Conservation (phyloP, 37 sponge, comb jelly and placozoan genomes). For the Geodia barretti region DNA sequence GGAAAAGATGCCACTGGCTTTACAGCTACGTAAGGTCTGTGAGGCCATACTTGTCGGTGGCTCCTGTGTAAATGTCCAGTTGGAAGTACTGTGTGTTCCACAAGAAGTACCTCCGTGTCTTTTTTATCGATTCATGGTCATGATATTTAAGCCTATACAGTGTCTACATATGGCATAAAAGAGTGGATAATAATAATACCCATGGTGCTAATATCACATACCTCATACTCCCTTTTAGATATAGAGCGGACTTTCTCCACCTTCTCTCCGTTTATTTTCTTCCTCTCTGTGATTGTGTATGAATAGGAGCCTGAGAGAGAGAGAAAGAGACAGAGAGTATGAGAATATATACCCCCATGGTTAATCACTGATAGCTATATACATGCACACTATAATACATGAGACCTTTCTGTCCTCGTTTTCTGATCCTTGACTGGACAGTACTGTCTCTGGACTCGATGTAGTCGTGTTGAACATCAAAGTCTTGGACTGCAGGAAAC, state of each 20-base stretch:
- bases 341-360: too few species aligned
- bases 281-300: constrained; percentile 70
- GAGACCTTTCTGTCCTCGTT: constrained; percentile 76
- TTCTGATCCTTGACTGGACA: constrained; percentile 57
- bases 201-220: neutral
- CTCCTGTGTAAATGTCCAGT: constrained; percentile 69
- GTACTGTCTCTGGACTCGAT: constrained; percentile 29
- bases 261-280: constrained; percentile 27
- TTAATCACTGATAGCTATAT: too few species aligned
- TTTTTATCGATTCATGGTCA: constrained; percentile 50
- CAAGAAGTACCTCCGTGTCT: constrained; percentile 68
- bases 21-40: neutral
- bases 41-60: neutral
- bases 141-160: constrained; percentile 47
- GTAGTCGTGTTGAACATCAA: constrained; percentile 83
- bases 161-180: constrained; percentile 7
- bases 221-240: neutral
- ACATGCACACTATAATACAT: too few species aligned
- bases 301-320: constrained; percentile 31
- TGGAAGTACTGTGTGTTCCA: constrained; percentile 75
- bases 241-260: neutral
- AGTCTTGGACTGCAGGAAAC: constrained; percentile 64
- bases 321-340: neutral
- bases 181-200: neutral
- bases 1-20: neutral